Conservation (phyloP, 2,113 vertebrate species). For the Nothobranchius kuhntae region DNA sequence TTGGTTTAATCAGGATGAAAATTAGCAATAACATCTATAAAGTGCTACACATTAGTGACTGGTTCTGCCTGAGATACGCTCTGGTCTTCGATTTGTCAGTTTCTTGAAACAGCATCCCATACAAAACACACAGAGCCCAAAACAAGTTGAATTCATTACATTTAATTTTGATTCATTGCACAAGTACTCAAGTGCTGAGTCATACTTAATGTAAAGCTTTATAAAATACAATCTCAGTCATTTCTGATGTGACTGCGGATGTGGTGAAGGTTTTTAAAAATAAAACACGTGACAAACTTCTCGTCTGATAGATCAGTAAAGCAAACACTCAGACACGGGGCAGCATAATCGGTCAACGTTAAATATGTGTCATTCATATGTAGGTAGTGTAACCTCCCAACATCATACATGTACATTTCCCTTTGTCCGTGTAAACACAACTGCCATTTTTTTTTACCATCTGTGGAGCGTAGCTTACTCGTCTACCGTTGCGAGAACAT, state of each 20-base stretch:
- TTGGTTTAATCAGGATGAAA: no score
- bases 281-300: conserved; percentile 68
- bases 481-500: conserved; percentile 25
- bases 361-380: conserved; percentile 68
- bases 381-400: conserved; percentile 72
- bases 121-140: conserved; percentile 25
- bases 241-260: conserved; percentile 68
- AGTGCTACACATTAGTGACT: no score
- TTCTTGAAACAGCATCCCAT: no score
- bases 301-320: conserved; percentile 60
- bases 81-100: no score
- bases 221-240: conserved; percentile 79
- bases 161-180: conserved; percentile 76
- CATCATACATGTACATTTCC: conserved; percentile 66
- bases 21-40: no score
- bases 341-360: conserved; percentile 72
- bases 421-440: conserved; percentile 65
- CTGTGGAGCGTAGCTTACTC: conserved; percentile 37
- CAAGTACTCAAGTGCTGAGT: conserved; percentile 69
- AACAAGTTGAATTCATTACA: conserved; percentile 65
- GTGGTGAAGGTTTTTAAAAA: conserved; percentile 53
- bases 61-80: no score
- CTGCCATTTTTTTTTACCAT: conserved; percentile 18
- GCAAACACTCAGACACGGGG: conserved; percentile 71
- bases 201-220: conserved; percentile 77